These are phyloP conservation scores for Charina bottae DNA, from an alignment of 2,113 vertebrate genomes.

Conservation along the genomic window DNA sequence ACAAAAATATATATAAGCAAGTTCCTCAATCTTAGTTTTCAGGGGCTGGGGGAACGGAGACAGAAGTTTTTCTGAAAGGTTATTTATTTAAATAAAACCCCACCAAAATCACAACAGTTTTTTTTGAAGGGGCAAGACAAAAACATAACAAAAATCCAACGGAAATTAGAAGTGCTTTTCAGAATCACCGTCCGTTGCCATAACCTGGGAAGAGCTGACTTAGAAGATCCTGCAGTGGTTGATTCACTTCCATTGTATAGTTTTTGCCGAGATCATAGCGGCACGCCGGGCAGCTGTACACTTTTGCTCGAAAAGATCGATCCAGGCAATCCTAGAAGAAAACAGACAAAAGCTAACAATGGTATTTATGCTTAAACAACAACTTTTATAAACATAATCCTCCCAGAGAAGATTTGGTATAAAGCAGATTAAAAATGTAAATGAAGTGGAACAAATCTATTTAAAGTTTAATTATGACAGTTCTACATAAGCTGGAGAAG, in stretches of 20 bases:
- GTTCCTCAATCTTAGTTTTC: conserved; percentile 52
- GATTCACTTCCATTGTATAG: conserved; percentile 86
- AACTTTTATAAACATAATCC: not conserved
- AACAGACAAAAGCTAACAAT: not conserved
- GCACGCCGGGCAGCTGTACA: conserved; percentile 94
- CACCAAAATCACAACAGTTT: conserved; percentile 33
- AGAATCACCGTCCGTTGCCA: conserved; percentile 89
- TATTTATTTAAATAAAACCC: conserved; percentile 73
- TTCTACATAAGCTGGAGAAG: not conserved
- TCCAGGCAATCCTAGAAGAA: conserved; percentile 90
- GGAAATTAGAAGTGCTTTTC: conserved; percentile 63
- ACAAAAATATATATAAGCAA: conserved; percentile 34
- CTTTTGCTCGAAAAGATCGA: conserved; percentile 91
- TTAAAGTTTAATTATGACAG: not conserved
- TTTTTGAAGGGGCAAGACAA: not conserved
- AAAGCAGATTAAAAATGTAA: not conserved
- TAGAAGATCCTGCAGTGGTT: conserved; percentile 86
- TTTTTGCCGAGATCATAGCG: conserved; percentile 88
- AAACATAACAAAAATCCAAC: not conserved
- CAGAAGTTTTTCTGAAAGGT: conserved; percentile 25
- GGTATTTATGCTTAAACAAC: not conserved
- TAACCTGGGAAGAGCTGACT: conserved; percentile 96
- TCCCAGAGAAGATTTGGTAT: not conserved
- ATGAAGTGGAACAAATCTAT: not conserved
- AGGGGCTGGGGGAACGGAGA: conserved; percentile 9